Conservation (phyloP, 2,797 vertebrate genomes). For the Fundulus diaphanus region DNA sequence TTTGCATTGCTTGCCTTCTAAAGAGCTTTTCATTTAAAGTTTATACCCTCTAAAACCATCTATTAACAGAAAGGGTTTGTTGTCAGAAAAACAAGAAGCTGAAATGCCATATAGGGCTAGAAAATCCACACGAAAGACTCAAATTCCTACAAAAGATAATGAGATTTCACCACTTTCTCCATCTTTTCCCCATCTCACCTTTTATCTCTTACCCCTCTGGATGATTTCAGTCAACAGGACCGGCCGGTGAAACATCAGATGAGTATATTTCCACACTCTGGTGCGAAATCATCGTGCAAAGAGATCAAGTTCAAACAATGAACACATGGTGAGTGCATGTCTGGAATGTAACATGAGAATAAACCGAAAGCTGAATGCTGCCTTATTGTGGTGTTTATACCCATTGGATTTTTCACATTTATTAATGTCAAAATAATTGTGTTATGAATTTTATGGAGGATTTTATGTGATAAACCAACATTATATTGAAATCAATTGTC, state of each 20-base stretch:
- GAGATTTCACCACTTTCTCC: neutral
- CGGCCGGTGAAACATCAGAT: neutral
- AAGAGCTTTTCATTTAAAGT: constrained; percentile 38
- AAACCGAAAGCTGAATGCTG: neutral
- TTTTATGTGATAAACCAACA: too few relatives aligned
- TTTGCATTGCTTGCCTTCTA: constrained; percentile 40
- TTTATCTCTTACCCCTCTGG: too few relatives aligned
- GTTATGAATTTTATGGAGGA: too few relatives aligned
- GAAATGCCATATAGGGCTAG: constrained; percentile 18
- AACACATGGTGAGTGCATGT: neutral
- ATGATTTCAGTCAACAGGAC: neutral
- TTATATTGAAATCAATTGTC: too few relatives aligned
- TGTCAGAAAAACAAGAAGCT: constrained; percentile 20
- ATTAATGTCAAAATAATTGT: too few relatives aligned
- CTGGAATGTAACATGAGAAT: neutral
- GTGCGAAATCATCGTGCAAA: constrained; percentile 10
- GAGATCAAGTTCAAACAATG: constrained; percentile 23
- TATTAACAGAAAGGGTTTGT: constrained; percentile 41
- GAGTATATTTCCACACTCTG: constrained; percentile 21
- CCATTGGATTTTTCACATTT: too few relatives aligned
- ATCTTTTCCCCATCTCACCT: neutral
- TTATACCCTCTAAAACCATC: constrained; percentile 39
- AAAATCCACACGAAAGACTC: constrained; percentile 4
- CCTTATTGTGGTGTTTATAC: too few relatives aligned
- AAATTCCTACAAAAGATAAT: neutral